Base-by-base conservation (phyloP, 2,113 vertebrate species). In the Fukomys damarensis region DNA sequence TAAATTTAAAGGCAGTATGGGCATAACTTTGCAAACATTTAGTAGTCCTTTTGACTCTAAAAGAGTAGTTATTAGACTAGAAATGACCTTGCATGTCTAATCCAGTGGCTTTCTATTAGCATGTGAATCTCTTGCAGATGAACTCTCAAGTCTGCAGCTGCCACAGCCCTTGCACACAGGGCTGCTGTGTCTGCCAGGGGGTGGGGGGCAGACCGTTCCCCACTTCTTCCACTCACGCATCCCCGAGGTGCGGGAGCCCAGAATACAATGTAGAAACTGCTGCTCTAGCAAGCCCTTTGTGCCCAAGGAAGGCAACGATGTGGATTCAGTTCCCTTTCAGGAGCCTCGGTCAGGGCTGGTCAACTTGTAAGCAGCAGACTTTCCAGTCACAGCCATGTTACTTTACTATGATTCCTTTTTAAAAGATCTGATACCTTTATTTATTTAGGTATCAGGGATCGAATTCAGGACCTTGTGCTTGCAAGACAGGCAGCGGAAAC, bases 1-100 rank as follows among this genome's bases (percentile, higher is more conserved):
- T 76, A 46, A 82, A 26, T 63, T 59, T 68, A 63, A 49, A 90
- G 56, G n/a, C 68, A 85, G 30, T 28, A 28, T n/a, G 26, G 32
- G 38, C 52, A 24, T 90, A 32, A n/a, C 70, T 94, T 66, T 86
- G 65, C 30, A 74, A 59, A 43, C 30, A n/a, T 89, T 74, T 83
- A 58, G 24, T 59, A 65, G 8, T 28, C 41, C 43, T 96, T 93
- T 52, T 70, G 28, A 19, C 0, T 79, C 46, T 58, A 65, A n/a
- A 30, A 65, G 12, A 91, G 38, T 49, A 35, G 68, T 85, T 86
- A 22, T 66, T 59, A 43, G 43, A 76, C 7, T 70, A 52, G 22
- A 88, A 59, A 19, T 86, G n/a, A 72, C 66, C 41, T 72, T 72
- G 22, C 12, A 58, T 56, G 19, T 93, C 38, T 41, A 38, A 35